Conservation (phyloP, 2,888 invertebrate genomes). For the Teleiodes luculella region DNA sequence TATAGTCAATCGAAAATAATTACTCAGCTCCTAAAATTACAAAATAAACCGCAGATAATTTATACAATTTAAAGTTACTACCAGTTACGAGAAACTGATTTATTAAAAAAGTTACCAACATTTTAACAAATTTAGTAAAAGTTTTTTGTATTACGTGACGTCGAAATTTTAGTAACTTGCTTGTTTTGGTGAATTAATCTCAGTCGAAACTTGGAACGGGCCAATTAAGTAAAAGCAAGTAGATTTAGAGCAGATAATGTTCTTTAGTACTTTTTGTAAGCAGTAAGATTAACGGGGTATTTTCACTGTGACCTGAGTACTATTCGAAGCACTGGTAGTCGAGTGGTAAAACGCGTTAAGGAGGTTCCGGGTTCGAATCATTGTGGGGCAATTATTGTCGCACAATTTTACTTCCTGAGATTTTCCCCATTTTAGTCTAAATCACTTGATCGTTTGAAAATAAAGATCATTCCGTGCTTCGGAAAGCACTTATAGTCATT, state of each 20-base stretch:
- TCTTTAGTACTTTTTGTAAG: not conserved
- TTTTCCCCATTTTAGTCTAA: too few species aligned
- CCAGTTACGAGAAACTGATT: constrained; percentile 48
- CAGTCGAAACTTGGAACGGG: not conserved
- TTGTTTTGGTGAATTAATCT: constrained; percentile 18
- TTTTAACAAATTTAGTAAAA: constrained; percentile 56
- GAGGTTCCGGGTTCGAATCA: too few species aligned
- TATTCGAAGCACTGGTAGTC: too few species aligned
- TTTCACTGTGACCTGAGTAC: too few species aligned
- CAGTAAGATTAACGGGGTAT: too few species aligned
- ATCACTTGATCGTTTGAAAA: too few species aligned
- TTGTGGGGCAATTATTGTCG: too few species aligned
- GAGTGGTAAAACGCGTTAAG: too few species aligned
- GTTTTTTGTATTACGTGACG: constrained; percentile 49
- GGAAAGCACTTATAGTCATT: too few species aligned
- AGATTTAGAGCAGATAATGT: not conserved
- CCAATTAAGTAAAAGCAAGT: not conserved
- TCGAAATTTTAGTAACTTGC: constrained; percentile 42
- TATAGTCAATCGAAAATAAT: not conserved
- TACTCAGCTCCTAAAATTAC: constrained; percentile 22
- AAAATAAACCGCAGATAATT: constrained; percentile 42
- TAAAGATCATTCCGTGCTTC: too few species aligned
- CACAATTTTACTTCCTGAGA: too few species aligned
- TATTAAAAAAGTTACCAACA: constrained; percentile 60
- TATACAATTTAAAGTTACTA: constrained; percentile 44